These are phyloP conservation scores for Indicator maculatus DNA, from an alignment of 2,113 vertebrate species.

Conservation along the genomic window DNA sequence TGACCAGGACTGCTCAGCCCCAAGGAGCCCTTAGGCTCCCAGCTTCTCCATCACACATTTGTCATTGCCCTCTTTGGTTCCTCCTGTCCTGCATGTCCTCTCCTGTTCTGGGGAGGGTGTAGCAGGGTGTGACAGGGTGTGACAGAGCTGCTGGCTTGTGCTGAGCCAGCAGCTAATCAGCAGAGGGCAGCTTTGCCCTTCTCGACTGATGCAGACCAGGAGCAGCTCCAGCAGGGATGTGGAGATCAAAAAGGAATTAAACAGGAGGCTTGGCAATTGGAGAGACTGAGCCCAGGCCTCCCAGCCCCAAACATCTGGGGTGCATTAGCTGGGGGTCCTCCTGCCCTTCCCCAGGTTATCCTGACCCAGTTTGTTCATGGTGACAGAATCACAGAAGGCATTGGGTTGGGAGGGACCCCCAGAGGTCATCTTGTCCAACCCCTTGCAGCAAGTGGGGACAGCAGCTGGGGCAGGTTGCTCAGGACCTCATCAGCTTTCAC, in stretches of 20 bases:
- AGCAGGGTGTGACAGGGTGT: not conserved
- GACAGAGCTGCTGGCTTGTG: not conserved
- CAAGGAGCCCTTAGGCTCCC: not conserved
- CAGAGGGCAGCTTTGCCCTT: constrained; percentile 28
- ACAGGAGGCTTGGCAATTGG: not conserved
- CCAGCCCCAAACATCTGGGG: not conserved
- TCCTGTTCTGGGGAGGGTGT: not conserved
- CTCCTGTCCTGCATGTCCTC: not conserved
- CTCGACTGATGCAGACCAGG: not conserved
- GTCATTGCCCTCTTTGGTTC: not conserved
- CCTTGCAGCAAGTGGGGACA: too few species aligned
- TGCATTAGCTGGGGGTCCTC: not conserved
- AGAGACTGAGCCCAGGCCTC: not conserved
- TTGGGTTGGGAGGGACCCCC: too few species aligned
- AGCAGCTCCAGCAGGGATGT: not conserved
- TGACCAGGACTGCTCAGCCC: not conserved
- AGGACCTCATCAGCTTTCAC: too few species aligned
- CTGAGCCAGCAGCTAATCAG: not conserved
- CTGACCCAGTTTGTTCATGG: not conserved
- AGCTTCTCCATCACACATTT: not conserved
- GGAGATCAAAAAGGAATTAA: not conserved
- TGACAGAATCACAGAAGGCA: too few species aligned
- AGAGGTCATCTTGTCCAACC: too few species aligned
- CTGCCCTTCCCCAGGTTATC: not conserved
- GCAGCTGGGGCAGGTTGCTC: too few species aligned